phyloP scores from a whole-genome alignment of 2,797 vertebrate genomes.

The Mergus octosetaceus region DNA sequence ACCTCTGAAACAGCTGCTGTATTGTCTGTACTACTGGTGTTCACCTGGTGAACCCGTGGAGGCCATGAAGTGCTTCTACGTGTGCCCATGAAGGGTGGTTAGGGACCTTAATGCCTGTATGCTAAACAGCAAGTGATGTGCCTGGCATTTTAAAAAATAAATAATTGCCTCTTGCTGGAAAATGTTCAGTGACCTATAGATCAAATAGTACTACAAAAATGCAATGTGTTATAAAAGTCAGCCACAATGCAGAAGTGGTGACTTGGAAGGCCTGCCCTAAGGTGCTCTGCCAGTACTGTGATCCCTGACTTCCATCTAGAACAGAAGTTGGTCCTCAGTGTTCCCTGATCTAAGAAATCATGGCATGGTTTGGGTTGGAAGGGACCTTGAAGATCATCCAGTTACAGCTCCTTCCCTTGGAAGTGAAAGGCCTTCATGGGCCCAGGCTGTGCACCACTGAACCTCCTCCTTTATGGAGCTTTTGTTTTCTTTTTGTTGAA shows the following conservation, averaged over 20 bases:
- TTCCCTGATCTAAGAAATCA: neutral
- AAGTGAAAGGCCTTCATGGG: neutral
- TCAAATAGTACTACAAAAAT: neutral
- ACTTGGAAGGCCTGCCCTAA: neutral
- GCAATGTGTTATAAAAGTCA: neutral
- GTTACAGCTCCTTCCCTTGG: neutral
- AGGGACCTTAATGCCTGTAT: accelerated
- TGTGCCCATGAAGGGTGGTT: neutral
- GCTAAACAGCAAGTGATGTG: neutral
- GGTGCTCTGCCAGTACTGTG: accelerated
- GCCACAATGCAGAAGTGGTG: neutral
- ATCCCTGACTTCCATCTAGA: neutral
- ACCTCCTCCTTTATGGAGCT: neutral
- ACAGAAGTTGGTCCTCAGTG: neutral
- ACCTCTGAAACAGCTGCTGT: neutral
- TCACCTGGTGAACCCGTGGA: neutral
- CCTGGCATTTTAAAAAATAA: neutral
- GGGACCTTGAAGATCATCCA: no score
- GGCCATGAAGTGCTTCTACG: neutral
- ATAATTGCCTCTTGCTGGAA: neutral
- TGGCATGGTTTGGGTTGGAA: no score
- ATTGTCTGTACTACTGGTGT: neutral
- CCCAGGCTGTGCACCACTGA: neutral
- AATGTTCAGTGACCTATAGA: neutral
- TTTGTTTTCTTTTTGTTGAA: neutral